phyloP scores from a whole-genome alignment of 2,888 invertebrate species.

The Stenodema calcarata region DNA sequence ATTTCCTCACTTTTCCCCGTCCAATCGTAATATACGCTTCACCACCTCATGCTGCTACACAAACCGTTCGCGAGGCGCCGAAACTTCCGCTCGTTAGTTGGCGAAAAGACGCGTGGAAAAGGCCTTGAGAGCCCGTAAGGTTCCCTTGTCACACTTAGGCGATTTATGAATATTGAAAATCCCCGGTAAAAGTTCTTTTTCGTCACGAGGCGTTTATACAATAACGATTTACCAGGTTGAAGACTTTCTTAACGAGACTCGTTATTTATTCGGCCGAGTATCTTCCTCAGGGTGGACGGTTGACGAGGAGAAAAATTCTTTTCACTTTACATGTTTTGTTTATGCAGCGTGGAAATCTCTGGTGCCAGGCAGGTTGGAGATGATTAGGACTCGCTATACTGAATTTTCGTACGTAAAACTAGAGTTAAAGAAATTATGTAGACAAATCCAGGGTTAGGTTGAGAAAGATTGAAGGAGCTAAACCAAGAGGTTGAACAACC shows the following conservation, averaged over 20 bases:
- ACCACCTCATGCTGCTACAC: not conserved
- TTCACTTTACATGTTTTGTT: not conserved
- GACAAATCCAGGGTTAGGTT: no score
- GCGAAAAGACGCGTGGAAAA: not conserved
- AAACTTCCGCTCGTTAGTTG: not conserved
- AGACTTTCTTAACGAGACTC: not conserved
- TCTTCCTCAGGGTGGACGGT: not conserved
- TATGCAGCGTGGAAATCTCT: not conserved
- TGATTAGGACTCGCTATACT: no score
- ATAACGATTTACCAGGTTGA: not conserved
- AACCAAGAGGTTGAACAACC: no score
- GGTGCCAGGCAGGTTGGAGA: not conserved
- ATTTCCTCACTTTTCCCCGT: not conserved
- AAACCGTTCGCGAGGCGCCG: not conserved
- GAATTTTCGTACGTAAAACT: no score
- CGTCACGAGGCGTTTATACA: not conserved
- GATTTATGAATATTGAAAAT: slow-evolving; percentile 2
- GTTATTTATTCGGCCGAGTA: not conserved
- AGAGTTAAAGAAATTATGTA: no score
- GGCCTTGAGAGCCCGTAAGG: not conserved
- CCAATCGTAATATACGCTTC: not conserved
- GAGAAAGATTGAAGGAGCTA: no score
- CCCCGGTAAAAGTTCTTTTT: not conserved
- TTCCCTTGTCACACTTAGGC: not conserved
- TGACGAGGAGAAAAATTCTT: not conserved